These are phyloP conservation scores for Nansenia antarctica DNA, from an alignment of 2,113 vertebrate species.

Conservation along the genomic window DNA sequence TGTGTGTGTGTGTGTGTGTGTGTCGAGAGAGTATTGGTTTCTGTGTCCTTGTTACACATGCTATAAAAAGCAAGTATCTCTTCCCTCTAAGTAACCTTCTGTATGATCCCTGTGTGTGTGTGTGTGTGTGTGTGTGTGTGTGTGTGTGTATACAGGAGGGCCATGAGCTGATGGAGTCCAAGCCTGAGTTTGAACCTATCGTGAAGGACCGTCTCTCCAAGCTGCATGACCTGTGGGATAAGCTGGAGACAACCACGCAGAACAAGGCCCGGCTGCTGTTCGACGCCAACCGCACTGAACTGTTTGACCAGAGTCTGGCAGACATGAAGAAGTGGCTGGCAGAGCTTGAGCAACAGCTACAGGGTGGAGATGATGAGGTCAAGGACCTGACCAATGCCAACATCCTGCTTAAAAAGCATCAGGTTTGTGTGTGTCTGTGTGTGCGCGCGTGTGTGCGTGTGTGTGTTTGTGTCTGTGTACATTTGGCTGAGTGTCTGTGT, in stretches of 20 bases:
- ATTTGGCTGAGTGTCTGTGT: too few species aligned
- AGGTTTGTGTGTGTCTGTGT: conserved; percentile 61
- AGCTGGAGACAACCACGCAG: conserved; percentile 77
- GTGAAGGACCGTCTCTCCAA: conserved; percentile 77
- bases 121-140: neutral
- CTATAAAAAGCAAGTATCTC: neutral
- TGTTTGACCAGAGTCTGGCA: conserved; percentile 81
- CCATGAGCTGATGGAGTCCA: conserved; percentile 78
- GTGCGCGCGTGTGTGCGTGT: neutral
- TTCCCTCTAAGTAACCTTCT: neutral
- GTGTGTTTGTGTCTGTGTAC: neutral
- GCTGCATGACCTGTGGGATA: conserved; percentile 82
- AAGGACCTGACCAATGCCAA: conserved; percentile 91
- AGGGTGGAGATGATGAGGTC: conserved; percentile 78
- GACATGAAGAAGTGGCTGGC: conserved; percentile 87
- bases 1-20: neutral
- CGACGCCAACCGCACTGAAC: conserved; percentile 84
- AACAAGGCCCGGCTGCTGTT: conserved; percentile 85
- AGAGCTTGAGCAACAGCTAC: conserved; percentile 81
- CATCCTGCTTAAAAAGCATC: conserved; percentile 89
- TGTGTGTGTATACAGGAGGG: conserved; percentile 79
- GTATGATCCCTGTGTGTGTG: too few species aligned
- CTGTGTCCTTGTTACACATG: neutral
- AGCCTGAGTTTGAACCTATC: conserved; percentile 76
- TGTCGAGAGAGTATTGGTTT: neutral